Base-by-base conservation (phyloP, 2,113 vertebrate species). In the Gallinago media region DNA sequence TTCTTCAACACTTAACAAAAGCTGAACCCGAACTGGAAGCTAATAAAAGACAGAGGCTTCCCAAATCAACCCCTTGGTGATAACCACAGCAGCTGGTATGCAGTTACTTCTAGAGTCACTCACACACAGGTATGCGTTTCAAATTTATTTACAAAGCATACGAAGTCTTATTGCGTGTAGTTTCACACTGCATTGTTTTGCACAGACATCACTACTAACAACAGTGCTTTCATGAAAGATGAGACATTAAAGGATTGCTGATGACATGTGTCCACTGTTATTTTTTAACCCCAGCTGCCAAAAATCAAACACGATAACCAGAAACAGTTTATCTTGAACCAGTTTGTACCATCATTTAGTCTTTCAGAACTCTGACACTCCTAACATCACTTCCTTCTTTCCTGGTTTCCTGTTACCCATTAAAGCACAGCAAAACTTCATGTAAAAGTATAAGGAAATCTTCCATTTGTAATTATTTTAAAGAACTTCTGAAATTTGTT, bases 161-260 rank as follows among this genome's bases (percentile, higher is more conserved):
- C 36, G 52, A 85, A 62, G 19, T n/a, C 31, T 76, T 83, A 44
- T 42, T 1, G 3, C 12, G 31, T 58, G 36, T 18, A 73, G 77
- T 58, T 66, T 47, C 29, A 67, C 15, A 8, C 1, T 12, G 31
- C 0, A 0, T 3, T 59, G 18, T 55, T 91, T 55, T 72, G 38
- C 38, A 75, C 2, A 3, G 34, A 61, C 14, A 31, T 8, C 22
- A 17, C 10, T 23, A 22, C 55, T 58, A 50, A 50, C 29, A 71
- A 20, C 12, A 7, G 38, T 4, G 9, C 21, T n/a, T 88, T 71
- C 40, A 38, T 21, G 25, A 85, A 50, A 78, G 16, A 79, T 12
- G 36, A 74, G 42, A 15, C 8, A 17, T 1, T 0, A 75, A 93
- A 40, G 18, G 4, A 58, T 18, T 42, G 31, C 26, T 85, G 42